Percentiles rank a stretch among this genome's conserved stretches.
Conservation (phyloP, 2,113 vertebrate genomes). For the Uropsilus gracilis region DNA sequence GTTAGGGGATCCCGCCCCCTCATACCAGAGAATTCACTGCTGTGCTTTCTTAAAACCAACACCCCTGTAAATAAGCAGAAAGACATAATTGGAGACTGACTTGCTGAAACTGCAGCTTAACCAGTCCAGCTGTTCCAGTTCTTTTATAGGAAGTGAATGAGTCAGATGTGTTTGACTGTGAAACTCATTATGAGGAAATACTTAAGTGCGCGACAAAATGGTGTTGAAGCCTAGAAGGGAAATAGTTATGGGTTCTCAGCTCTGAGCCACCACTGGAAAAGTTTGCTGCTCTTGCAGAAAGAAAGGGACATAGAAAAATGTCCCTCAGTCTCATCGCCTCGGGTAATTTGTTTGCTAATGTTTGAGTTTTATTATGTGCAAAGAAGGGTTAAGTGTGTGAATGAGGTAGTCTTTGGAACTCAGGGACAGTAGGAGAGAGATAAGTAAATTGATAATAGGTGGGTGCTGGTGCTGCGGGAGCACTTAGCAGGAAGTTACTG, state of each 20-base stretch:
- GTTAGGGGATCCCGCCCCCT: constrained; percentile 42
- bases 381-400: constrained; percentile 31
- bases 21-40: constrained; percentile 62
- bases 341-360: constrained; percentile 23
- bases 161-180: constrained; percentile 76
- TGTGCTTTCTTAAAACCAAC: constrained; percentile 64
- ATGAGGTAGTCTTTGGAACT: not conserved
- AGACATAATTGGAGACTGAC: constrained; percentile 74
- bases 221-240: constrained; percentile 70
- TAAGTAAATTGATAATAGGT: not conserved
- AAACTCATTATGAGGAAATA: constrained; percentile 78
- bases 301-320: too few relatives aligned
- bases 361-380: constrained; percentile 40
- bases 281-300: constrained; percentile 18
- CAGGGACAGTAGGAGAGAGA: not conserved
- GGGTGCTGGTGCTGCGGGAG: not conserved
- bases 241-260: not conserved
- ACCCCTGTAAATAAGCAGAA: constrained; percentile 70
- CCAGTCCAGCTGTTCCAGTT: constrained; percentile 60
- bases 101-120: constrained; percentile 73
- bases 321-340: not conserved
- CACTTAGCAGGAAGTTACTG: not conserved
- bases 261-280: constrained; percentile 33
- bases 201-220: constrained; percentile 54
- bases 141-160: constrained; percentile 75